phyloP scores from a whole-genome alignment of 1,140 invertebrate genomes.

The Dendrolimus punctatus region DNA sequence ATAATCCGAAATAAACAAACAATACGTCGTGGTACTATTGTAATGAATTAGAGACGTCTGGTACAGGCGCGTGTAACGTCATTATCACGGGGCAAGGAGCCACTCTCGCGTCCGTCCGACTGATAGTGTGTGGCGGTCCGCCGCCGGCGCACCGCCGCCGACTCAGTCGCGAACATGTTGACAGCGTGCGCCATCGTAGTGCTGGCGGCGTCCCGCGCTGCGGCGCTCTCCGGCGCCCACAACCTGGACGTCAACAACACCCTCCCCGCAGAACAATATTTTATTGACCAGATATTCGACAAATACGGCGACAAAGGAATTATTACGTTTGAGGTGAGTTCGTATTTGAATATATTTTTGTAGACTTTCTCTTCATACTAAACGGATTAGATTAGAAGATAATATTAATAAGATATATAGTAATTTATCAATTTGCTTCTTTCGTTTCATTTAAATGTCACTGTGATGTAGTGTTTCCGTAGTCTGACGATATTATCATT shows the following conservation, averaged over 20 bases:
- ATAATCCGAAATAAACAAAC: constrained; percentile 53
- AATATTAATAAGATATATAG: no score
- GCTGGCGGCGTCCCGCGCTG: constrained; percentile 28
- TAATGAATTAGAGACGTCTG: constrained; percentile 10
- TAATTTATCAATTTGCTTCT: no score
- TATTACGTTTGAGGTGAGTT: constrained; percentile 75
- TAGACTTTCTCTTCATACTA: neutral
- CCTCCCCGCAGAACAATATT: constrained; percentile 58
- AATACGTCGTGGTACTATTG: constrained; percentile 21
- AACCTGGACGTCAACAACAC: constrained; percentile 33
- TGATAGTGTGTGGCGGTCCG: constrained; percentile 46
- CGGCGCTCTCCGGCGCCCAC: constrained; percentile 14
- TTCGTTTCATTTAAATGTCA: no score
- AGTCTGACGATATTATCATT: no score
- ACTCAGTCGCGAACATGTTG: constrained; percentile 44
- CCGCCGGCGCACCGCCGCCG: constrained; percentile 31
- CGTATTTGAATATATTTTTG: constrained; percentile 9
- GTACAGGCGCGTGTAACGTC: constrained; percentile 26
- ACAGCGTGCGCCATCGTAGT: constrained; percentile 36
- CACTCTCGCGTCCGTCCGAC: constrained; percentile 22
- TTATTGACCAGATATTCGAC: constrained; percentile 73
- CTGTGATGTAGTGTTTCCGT: no score
- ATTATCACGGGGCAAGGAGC: constrained; percentile 30
- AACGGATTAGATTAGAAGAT: no score
- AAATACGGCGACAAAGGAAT: constrained; percentile 75